A percentile compares a stretch with the other conserved stretches of the same genome.
Evolutionary conservation across 1,140 invertebrate genomes (phyloP).

Genomic region (Zeugodacus cucurbitae): DNA sequence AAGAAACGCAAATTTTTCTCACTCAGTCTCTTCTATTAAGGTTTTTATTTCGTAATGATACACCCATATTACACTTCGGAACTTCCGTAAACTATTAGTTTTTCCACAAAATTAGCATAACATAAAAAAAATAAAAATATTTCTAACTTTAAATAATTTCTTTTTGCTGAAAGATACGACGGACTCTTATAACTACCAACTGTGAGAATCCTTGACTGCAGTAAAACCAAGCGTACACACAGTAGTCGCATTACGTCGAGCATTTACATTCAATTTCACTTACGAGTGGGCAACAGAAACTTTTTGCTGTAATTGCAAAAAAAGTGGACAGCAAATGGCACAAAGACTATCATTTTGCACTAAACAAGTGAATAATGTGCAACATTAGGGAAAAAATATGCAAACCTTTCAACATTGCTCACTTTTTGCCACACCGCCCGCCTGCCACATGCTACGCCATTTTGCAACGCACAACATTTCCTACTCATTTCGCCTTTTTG

Average conservation of each 20-base stretch:
- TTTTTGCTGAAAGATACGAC: too few relatives aligned
- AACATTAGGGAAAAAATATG: neutral
- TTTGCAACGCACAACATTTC: neutral
- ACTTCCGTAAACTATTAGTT: too few relatives aligned
- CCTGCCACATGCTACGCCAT: neutral
- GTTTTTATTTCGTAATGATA: too few relatives aligned
- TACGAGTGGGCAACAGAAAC: neutral
- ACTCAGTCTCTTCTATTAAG: too few relatives aligned
- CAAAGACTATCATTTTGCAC: slow-evolving; percentile 6
- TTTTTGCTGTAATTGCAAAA: neutral
- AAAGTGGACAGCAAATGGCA: neutral
- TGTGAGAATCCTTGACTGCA: neutral
- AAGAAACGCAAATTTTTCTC: too few relatives aligned
- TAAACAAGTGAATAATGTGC: neutral
- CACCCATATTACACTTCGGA: too few relatives aligned
- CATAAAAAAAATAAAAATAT: too few relatives aligned
- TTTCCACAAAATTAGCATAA: too few relatives aligned
- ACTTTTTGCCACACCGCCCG: neutral
- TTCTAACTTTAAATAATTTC: too few relatives aligned
- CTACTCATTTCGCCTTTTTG: neutral
- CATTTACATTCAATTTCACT: neutral
- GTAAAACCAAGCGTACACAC: neutral
- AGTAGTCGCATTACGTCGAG: neutral
- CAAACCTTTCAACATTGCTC: neutral
- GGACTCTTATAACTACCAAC: too few relatives aligned